Evolutionary conservation across 2,888 invertebrate species (phyloP).

Genomic region (Cerceris ruficornis): DNA sequence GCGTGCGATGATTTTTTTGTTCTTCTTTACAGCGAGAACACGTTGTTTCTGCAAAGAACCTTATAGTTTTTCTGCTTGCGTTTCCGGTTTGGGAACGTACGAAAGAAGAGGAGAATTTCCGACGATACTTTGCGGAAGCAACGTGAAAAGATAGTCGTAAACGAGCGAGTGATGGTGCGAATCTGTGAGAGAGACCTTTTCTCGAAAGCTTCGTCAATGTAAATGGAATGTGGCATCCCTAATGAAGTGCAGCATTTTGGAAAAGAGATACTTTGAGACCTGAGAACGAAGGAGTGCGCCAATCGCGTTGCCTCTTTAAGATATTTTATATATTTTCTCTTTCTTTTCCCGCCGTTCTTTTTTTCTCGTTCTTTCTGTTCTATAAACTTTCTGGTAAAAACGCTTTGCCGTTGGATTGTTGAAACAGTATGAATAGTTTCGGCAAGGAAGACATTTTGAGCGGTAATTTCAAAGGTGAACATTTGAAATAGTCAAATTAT

Average conservation of each 20-base stretch:
- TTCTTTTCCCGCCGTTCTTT: neutral
- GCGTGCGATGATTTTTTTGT: slow-evolving; percentile 33
- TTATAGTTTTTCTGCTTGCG: slow-evolving; percentile 2
- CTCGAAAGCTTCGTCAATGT: slow-evolving; percentile 81
- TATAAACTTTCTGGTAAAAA: neutral
- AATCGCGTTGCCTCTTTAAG: slow-evolving; percentile 31
- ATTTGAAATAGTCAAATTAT: neutral
- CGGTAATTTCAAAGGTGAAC: neutral
- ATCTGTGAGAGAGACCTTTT: slow-evolving; percentile 66
- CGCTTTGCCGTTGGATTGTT: neutral
- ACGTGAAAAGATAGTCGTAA: neutral
- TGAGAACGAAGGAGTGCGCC: slow-evolving; percentile 51
- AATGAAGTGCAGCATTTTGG: slow-evolving; percentile 80
- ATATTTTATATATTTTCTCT: neutral
- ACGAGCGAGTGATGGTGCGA: slow-evolving; percentile 38
- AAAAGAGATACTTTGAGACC: slow-evolving; percentile 62
- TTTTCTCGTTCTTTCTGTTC: neutral
- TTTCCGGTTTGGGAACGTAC: neutral
- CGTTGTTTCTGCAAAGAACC: slow-evolving; percentile 70
- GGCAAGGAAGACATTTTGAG: too few relatives aligned
- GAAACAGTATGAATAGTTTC: neutral
- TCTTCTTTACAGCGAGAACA: slow-evolving; percentile 52
- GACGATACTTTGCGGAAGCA: slow-evolving; percentile 9
- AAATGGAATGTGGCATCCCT: slow-evolving; percentile 81
- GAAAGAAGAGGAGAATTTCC: slow-evolving; percentile 22